Conservation (phyloP, 2,113 vertebrate species). For the Hemibagrus wyckioides region DNA sequence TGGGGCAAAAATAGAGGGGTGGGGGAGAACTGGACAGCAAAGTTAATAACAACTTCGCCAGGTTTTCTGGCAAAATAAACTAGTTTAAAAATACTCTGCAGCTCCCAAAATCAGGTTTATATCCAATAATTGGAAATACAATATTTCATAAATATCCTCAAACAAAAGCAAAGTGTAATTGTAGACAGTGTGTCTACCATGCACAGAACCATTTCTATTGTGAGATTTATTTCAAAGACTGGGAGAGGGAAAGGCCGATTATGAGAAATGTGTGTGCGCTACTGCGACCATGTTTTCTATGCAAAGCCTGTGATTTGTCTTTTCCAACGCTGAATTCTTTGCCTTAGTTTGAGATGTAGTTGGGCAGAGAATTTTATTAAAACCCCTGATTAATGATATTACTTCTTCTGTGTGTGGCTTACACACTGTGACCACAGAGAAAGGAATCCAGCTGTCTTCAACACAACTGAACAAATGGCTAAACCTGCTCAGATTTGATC, state of each 20-base stretch:
- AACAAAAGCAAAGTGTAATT: background rate
- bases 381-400: background rate
- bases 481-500: background rate
- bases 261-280: background rate
- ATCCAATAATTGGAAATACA: background rate
- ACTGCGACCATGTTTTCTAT: background rate
- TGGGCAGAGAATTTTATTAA: background rate
- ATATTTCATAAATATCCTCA: background rate
- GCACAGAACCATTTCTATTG: background rate
- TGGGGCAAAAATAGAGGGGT: background rate
- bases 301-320: background rate
- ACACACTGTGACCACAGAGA: background rate
- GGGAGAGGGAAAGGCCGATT: background rate
- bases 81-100: background rate
- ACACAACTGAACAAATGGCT: background rate
- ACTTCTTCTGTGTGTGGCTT: background rate
- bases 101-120: background rate
- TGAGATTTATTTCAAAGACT: background rate
- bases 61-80: background rate
- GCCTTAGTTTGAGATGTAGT: background rate
- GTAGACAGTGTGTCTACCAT: background rate
- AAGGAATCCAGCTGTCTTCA: background rate
- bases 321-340: background rate
- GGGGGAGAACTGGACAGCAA: background rate
- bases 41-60: background rate